phyloP scores from a whole-genome alignment of 2,888 invertebrate species.

The Pilophorus perplexus region DNA sequence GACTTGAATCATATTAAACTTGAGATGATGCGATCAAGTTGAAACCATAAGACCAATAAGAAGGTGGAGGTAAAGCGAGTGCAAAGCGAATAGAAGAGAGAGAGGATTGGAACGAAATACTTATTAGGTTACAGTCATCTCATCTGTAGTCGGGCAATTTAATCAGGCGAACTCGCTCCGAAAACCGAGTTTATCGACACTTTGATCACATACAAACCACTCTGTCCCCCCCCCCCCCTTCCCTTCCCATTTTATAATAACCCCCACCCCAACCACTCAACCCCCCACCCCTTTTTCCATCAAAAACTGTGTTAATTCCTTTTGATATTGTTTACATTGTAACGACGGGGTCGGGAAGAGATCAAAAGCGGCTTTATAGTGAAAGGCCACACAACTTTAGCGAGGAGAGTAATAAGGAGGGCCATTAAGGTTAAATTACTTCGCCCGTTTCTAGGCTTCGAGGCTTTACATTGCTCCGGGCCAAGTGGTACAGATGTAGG shows the following conservation, averaged over 20 bases:
- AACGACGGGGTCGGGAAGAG: constrained; percentile 14
- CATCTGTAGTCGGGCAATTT: constrained; percentile 29
- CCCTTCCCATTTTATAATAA: constrained; percentile 25
- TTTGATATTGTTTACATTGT: constrained; percentile 40
- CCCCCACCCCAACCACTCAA: too few relatives aligned
- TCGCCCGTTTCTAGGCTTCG: constrained; percentile 12
- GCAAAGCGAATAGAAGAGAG: neutral
- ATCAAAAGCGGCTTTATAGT: constrained; percentile 30
- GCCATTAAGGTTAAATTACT: constrained; percentile 38
- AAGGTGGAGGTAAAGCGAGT: neutral
- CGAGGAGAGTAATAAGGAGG: constrained; percentile 34
- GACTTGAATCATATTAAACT: too few relatives aligned
- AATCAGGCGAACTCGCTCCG: constrained; percentile 33
- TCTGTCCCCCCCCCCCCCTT: constrained; percentile 1
- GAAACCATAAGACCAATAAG: neutral
- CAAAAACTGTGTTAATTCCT: constrained; percentile 40
- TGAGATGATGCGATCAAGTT: too few relatives aligned
- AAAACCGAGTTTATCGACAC: constrained; percentile 41
- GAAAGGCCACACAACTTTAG: constrained; percentile 32
- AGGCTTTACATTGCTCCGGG: constrained; percentile 20
- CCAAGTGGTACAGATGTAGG: too few relatives aligned
- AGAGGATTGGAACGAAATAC: constrained; percentile 33
- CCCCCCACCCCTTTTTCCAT: constrained; percentile 22
- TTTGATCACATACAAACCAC: constrained; percentile 37
- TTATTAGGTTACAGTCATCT: constrained; percentile 37